Evolutionary conservation across 2,797 vertebrate genomes (phyloP).

Genomic region (Bufotes viridis): DNA sequence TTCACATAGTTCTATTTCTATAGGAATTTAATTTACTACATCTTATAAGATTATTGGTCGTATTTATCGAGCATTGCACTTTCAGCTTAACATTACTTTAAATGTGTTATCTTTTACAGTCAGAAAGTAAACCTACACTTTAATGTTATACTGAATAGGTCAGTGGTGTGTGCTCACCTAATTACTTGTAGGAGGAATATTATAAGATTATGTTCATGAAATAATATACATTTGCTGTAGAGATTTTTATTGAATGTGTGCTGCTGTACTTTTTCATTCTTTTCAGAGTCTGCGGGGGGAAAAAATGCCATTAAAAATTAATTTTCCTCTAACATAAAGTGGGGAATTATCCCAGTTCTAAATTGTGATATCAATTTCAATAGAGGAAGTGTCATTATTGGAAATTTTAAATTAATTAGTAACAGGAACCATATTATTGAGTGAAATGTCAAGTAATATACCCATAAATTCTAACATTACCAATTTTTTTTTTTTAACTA

Average conservation of each 20-base stretch:
- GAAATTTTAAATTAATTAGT: conserved; percentile 67
- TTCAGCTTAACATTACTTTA: conserved; percentile 30
- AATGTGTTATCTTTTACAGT: conserved; percentile 41
- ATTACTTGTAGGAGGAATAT: conserved; percentile 37
- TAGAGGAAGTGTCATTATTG: conserved; percentile 62
- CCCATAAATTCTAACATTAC: conserved; percentile 65
- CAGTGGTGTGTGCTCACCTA: conserved; percentile 30
- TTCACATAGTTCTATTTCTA: background rate
- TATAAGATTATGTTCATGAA: conserved; percentile 37
- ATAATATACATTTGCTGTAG: conserved; percentile 39
- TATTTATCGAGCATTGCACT: conserved; percentile 1
- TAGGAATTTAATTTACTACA: conserved; percentile 23
- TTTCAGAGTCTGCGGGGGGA: conserved; percentile 20
- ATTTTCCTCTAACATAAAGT: conserved; percentile 37
- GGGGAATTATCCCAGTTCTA: conserved; percentile 64
- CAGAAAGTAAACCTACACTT: conserved; percentile 43
- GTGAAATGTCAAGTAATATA: conserved; percentile 63
- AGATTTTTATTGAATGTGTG: conserved; percentile 22
- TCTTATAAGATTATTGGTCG: background rate
- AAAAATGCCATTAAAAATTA: conserved; percentile 38
- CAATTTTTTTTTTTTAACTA: conserved; percentile 62
- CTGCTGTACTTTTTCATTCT: conserved; percentile 33
- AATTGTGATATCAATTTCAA: conserved; percentile 62
- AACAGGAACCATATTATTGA: conserved; percentile 63
- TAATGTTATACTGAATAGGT: conserved; percentile 27